Evolutionary conservation across 1,140 invertebrate genomes (phyloP).

Genomic region (Drosophila erecta): DNA sequence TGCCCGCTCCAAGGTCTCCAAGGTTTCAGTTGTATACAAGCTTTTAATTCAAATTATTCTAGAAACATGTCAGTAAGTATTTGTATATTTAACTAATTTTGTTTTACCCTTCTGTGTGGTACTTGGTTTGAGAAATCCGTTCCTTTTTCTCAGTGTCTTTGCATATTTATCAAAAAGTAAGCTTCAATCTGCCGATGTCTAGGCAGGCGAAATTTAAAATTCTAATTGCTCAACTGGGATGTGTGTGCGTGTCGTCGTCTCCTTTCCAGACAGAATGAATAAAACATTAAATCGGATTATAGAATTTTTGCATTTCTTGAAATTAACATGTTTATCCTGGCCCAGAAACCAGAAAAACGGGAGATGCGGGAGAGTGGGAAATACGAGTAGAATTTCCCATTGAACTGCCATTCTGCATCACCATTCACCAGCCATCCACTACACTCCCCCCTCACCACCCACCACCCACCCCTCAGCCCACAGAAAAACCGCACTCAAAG

Average conservation of each 20-base stretch:
- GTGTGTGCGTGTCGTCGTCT: conserved; percentile 32
- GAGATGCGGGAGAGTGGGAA: no score
- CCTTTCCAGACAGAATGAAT: conserved; percentile 66
- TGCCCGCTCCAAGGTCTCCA: background rate
- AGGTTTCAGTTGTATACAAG: no score
- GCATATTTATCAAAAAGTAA: conserved; percentile 19
- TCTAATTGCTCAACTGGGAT: conserved; percentile 63
- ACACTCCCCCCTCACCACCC: background rate
- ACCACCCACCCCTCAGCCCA: no score
- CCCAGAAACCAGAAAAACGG: background rate
- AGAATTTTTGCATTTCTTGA: conserved; percentile 79
- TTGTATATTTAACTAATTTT: background rate
- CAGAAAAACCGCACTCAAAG: conserved; percentile 44
- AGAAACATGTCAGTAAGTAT: background rate
- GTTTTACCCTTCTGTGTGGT: background rate
- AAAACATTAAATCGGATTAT: conserved; percentile 82
- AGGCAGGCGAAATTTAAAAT: conserved; percentile 67
- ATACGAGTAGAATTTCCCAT: conserved; percentile 5
- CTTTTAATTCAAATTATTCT: background rate
- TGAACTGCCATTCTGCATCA: conserved; percentile 16
- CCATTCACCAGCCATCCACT: no score
- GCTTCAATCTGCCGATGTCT: conserved; percentile 49
- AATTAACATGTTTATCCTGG: conserved; percentile 81
- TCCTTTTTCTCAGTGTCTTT: background rate
- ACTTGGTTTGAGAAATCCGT: background rate